These are phyloP conservation scores for Agapetus fuscipes DNA, from an alignment of 2,888 invertebrate genomes.

Conservation along the genomic window DNA sequence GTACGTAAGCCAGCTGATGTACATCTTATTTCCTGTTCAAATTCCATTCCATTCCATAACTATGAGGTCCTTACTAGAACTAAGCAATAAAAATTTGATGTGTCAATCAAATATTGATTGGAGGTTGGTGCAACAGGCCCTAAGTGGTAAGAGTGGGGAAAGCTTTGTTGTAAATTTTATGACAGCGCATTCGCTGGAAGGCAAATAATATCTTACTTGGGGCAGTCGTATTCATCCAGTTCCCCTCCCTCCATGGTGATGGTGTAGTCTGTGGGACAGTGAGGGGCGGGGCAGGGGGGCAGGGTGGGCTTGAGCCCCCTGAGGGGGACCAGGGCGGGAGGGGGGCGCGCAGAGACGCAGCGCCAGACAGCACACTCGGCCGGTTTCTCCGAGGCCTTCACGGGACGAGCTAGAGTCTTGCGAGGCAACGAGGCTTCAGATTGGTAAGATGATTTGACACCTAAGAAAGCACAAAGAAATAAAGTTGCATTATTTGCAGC, in stretches of 20 bases:
- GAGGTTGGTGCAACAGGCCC: too few species aligned
- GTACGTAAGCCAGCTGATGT: too few species aligned
- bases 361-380: constrained; percentile 43
- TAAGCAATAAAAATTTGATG: too few species aligned
- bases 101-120: too few species aligned
- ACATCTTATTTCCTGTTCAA: too few species aligned
- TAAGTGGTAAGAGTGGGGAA: too few species aligned
- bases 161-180: neutral
- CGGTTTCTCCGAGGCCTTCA: constrained; percentile 10
- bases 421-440: constrained; percentile 4
- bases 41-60: too few species aligned
- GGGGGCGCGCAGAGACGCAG: constrained; percentile 43
- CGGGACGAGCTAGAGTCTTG: constrained; percentile 9
- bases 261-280: constrained; percentile 52
- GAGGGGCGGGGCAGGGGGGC: constrained; percentile 35
- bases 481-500: constrained; percentile 1
- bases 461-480: constrained; percentile 3
- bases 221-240: constrained; percentile 35
- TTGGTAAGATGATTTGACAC: constrained; percentile 9
- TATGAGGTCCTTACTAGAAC: too few species aligned
- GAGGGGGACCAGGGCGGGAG: constrained; percentile 30
- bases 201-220: constrained; percentile 32
- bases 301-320: constrained; percentile 27
- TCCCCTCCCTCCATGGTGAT: constrained; percentile 38
- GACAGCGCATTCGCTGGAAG: constrained; percentile 4